Evolutionary conservation across 2,113 vertebrate genomes (phyloP).

Genomic region (Oplegnathus fasciatus): DNA sequence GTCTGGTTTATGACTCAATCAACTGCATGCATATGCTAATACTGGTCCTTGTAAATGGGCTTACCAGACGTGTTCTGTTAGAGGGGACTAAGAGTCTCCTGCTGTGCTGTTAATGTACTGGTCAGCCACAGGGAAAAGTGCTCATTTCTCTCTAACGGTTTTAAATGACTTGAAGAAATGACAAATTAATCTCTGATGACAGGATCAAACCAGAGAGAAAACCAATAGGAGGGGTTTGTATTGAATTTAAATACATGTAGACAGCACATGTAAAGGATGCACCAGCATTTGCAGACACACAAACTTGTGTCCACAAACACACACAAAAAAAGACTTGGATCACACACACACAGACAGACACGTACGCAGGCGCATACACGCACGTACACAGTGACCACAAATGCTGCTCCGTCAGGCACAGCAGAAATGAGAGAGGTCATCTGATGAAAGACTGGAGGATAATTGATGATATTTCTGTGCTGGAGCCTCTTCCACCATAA

Average conservation of each 20-base stretch:
- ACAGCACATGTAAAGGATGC: not conserved
- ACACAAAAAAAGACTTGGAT: not conserved
- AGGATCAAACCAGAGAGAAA: constrained; percentile 52
- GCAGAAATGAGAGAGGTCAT: constrained; percentile 55
- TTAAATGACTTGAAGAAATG: constrained; percentile 66
- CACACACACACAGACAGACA: not conserved
- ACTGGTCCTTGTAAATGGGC: constrained; percentile 53
- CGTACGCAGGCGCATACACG: not conserved
- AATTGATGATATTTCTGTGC: constrained; percentile 67
- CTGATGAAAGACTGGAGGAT: constrained; percentile 64
- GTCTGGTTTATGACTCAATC: constrained; percentile 68
- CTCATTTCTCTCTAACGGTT: constrained; percentile 60
- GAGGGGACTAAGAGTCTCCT: constrained; percentile 56
- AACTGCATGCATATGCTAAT: constrained; percentile 69
- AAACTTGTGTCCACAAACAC: constrained; percentile 1
- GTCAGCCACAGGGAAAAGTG: constrained; percentile 74
- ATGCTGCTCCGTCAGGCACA: constrained; percentile 26
- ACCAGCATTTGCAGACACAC: not conserved
- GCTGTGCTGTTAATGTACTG: constrained; percentile 78
- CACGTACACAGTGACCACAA: constrained; percentile 40
- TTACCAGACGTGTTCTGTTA: constrained; percentile 66
- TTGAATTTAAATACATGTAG: constrained; percentile 14
- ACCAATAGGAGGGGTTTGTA: constrained; percentile 5
- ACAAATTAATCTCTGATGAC: constrained; percentile 66
- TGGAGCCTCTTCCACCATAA: constrained; percentile 45